These are phyloP conservation scores for Petrocephalus zakoni DNA, from an alignment of 2,113 vertebrate genomes.

Conservation along the genomic window DNA sequence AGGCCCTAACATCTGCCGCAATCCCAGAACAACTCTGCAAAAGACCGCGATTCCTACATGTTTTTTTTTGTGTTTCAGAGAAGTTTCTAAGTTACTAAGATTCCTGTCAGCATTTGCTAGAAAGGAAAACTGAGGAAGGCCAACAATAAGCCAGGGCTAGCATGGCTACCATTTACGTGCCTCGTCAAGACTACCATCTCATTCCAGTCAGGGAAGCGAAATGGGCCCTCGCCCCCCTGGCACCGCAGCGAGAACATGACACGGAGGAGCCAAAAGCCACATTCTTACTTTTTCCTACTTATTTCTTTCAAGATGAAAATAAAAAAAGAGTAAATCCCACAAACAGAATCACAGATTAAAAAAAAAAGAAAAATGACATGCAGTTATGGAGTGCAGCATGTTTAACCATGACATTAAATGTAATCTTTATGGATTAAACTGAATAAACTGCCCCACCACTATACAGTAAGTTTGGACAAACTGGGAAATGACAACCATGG, in stretches of 20 bases:
- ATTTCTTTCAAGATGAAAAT: neutral
- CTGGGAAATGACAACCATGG: neutral
- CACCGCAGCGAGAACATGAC: neutral
- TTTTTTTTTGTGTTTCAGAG: neutral
- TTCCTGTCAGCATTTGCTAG: neutral
- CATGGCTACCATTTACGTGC: neutral
- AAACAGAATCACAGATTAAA: neutral
- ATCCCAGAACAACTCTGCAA: neutral
- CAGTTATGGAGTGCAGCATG: neutral
- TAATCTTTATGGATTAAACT: neutral
- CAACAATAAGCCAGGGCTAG: neutral
- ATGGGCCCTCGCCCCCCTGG: neutral
- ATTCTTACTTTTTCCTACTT: neutral
- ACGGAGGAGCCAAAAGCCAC: neutral
- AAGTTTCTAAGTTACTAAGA: neutral
- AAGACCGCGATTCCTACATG: neutral
- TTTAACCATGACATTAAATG: neutral
- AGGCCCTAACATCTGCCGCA: neutral
- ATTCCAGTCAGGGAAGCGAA: neutral
- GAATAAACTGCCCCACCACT: neutral
- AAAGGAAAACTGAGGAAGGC: neutral
- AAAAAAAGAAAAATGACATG: neutral
- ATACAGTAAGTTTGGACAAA: neutral
- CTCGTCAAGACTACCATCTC: neutral
- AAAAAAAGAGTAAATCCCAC: neutral